Base-by-base conservation (phyloP, 2,797 vertebrate species). In the Poecilia picta region DNA sequence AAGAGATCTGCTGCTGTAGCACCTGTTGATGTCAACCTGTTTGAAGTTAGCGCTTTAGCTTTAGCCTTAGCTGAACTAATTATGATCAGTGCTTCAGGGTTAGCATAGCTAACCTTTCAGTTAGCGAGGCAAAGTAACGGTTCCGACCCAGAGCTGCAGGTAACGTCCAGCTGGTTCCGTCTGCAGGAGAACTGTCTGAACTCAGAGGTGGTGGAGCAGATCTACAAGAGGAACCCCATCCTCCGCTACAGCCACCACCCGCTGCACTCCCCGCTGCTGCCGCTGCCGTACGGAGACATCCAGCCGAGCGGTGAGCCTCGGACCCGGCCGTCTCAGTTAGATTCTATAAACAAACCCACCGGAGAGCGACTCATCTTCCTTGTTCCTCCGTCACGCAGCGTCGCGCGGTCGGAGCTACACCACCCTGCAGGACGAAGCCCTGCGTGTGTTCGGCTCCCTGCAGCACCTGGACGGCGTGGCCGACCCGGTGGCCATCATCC, bases 181-280 rank as follows among this genome's bases (percentile, higher is more conserved):
- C 79, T 84, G 74, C 72, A 99, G 98, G 98, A 99, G 94, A 99
- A 99, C 95, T 97, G 97, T 87, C 93, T 99, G 86, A 99, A 99
- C 90, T 85, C 89, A 0, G 98, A 99, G 23, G 98, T 99, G 75
- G 97, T 99, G 87, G 98, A 99, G 85, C 98, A 99, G 94, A 98
- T 99, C 88, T 99, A 97, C 92, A 98, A 96, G 92, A 97, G 98
- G 90, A 99, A 99, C 92, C 98, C 98, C 46, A 99, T 99, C 89
- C 96, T 99, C 0, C 97, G 98, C 57, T 97, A 97, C 92, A 99
- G 97, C 47, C 96, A 97, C 76, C 98, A 99, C 83, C 97, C 97
- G 0, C 89, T 99, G 90, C 98, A 98, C 87, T 97, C 98, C 0
- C 97, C 98, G 0, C 94, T 99, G 39, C 94, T 99, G 88, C 98